Evolutionary conservation across 2,888 invertebrate species (phyloP), one percentile per base, ranked within the genome.

Genomic region (Eilema caniola): DNA sequence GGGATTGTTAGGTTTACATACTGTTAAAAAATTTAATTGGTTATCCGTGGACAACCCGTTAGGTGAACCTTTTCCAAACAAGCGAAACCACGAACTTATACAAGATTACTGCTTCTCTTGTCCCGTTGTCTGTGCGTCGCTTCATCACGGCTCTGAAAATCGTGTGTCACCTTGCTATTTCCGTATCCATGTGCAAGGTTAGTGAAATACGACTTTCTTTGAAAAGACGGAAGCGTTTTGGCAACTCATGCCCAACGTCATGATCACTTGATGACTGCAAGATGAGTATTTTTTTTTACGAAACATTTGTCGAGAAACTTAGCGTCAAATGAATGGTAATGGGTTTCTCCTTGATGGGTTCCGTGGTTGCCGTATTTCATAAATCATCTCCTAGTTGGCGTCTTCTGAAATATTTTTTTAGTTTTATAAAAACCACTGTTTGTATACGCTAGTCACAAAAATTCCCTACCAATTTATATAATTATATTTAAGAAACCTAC

Each of bases 141-240:
- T 59, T 47, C 64, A 31, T 67, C 68, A 69, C 84, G 83, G 83
- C 80, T 86, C 83, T 83, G 76, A 70, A 70, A 76, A 70, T 74
- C 67, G 73, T 78, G 83, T 85, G 86, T 85, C 81, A 82, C 73
- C 69, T 57, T 73, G 59, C 76, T 83, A 85, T 85, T 84, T 85
- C 81, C 80, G 84, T 79, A 79, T 70, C 72, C 75, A 77, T 69
- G 65, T 75, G 70, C 87, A 86, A 88, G 85, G 87, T 83, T 82
- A 72, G 23, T 76, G 73, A 79, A 76, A 82, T 77, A 77, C 76
- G 79, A 76, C 75, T 76, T 76, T 74, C 72, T 77, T 62, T 68
- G 73, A 78, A 81, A 77, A 82, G 11, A 33, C 61, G 78, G 67
- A 79, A 70, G 37, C 20, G 53, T 78, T 83, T 80, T 82, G 82